phyloP scores from a whole-genome alignment of 2,888 invertebrate species.

The Diarsia dahlii region DNA sequence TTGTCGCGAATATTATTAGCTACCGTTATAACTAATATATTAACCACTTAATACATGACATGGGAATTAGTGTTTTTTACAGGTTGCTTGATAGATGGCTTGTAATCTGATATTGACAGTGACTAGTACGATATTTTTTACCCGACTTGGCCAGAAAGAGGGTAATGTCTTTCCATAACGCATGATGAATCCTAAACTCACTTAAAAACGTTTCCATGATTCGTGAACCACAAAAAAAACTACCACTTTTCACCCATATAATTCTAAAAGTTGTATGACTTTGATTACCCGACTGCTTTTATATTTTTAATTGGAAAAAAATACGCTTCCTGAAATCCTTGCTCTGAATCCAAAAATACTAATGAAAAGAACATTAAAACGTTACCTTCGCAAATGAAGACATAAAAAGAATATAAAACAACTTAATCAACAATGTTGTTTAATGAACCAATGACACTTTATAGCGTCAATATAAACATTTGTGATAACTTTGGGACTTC shows the following conservation, averaged over 20 bases:
- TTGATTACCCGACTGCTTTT: no score
- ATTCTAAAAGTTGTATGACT: not conserved
- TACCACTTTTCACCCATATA: not conserved
- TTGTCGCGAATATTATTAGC: constrained; percentile 12
- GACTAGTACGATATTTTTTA: constrained; percentile 14
- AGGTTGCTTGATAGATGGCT: constrained; percentile 21
- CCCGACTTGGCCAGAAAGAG: not conserved
- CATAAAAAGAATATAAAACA: constrained; percentile 9
- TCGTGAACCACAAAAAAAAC: no score
- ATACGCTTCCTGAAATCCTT: constrained; percentile 34
- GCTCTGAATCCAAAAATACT: constrained; percentile 27
- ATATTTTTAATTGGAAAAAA: not conserved
- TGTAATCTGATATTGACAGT: constrained; percentile 33
- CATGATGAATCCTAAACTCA: not conserved
- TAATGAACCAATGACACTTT: constrained; percentile 4
- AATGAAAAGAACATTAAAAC: not conserved
- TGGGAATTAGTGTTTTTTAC: constrained; percentile 11
- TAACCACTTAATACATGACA: constrained; percentile 27
- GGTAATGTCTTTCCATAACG: not conserved
- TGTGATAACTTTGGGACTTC: constrained; percentile 17
- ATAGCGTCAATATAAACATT: constrained; percentile 2
- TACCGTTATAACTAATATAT: constrained; percentile 49
- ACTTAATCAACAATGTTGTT: not conserved
- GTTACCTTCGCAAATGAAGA: constrained; percentile 19
- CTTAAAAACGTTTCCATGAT: no score